Base-by-base conservation (phyloP, 2,797 vertebrate genomes). In the Urophycis tenuis region DNA sequence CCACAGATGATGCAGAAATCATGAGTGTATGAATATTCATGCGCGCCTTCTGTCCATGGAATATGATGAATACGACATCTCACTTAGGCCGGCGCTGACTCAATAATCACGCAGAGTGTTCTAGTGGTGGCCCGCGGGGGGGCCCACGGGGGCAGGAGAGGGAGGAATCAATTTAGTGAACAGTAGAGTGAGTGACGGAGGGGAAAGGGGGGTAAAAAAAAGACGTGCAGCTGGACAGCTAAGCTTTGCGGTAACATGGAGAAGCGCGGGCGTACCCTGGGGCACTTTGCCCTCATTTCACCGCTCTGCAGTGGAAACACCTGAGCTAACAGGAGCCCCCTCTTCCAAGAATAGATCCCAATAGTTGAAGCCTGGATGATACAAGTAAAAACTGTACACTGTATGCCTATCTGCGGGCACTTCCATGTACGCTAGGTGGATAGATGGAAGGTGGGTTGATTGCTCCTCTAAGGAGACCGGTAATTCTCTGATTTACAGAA, bases 11-110 rank as follows among this genome's bases (percentile, higher is more conserved):
- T 85, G 84, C 85, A 85, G 83, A 84, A 84, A 86, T 83, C 84
- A 86, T 72, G 75, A 82, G 70, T 17, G 72, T 33, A 77, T 90
- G 80, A 88, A 88, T 89, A 89, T 90, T 88, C 85, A 89, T 84
- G 81, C 45, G 3, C 73, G 75, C 80, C 88, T 85, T 87, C 87
- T 86, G 86, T 87, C 81, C 83, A 33, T 60, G 76, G 36, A 78
- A 79, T 81, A 83, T 78, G 82, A 88, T 79, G 67, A 84, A 87
- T 83, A 74, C 45, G 36, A 83, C 77, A 74, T 86, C 79, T 85
- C 83, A 79, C 80, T 84, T 78, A 22, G 74, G 75, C 74, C 80
- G 85, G 78, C 4, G 81, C 84, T 80, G 85, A 87, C 78, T 83
- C 75, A 80, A 79, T 82, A 71, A 83, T 84, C 49, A 80, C 80